Conservation (phyloP, 2,113 vertebrate species). For the Miniopterus natalensis region DNA sequence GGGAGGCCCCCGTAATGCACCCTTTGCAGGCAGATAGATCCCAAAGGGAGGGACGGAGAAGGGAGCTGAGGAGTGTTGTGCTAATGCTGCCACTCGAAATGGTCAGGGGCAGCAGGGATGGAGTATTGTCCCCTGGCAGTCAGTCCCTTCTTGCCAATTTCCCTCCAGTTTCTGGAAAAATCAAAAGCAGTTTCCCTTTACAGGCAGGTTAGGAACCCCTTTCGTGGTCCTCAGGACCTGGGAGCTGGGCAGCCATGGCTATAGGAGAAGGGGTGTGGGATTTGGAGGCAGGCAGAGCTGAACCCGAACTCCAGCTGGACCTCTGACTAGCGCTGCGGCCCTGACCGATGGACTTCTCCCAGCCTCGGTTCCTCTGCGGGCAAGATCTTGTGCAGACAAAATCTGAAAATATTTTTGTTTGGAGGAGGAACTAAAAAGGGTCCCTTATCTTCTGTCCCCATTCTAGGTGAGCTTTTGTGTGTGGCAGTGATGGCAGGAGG, state of each 20-base stretch:
- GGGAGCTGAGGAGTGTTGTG: accelerated
- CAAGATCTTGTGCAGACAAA: background rate
- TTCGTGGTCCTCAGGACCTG: background rate
- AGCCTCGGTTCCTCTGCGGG: background rate
- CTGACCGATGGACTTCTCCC: background rate
- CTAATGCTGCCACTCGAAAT: too few relatives aligned
- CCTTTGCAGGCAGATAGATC: background rate
- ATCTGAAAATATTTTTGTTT: background rate
- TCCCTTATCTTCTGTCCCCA: background rate
- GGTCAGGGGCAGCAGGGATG: background rate
- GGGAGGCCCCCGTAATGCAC: background rate
- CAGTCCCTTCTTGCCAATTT: background rate
- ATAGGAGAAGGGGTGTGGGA: background rate
- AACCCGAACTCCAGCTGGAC: background rate
- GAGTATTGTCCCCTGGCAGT: background rate
- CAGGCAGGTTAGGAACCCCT: background rate
- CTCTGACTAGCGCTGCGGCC: background rate
- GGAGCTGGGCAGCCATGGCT: background rate
- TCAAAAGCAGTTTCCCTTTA: background rate
- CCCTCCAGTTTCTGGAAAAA: background rate
- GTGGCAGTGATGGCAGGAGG: background rate
- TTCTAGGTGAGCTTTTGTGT: background rate
- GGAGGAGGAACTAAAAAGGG: background rate
- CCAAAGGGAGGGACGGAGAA: background rate
- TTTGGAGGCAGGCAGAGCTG: background rate